These are phyloP conservation scores for Phymatocera aterrima DNA, from an alignment of 2,888 invertebrate genomes.

Conservation along the genomic window DNA sequence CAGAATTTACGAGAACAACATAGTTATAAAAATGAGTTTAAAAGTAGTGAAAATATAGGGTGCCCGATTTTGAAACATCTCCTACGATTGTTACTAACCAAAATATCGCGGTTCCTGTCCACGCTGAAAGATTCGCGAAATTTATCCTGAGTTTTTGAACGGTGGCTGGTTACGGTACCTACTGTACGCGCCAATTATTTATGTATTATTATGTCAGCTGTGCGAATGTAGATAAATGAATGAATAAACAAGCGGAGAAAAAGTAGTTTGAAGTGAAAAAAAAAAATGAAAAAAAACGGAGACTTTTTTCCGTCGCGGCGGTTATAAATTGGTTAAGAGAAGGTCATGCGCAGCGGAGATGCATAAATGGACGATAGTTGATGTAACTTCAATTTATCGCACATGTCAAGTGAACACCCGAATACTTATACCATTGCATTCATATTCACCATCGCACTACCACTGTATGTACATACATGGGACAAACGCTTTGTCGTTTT, in stretches of 20 bases:
- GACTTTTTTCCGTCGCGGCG: neutral
- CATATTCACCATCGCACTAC: neutral
- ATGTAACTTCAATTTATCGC: no score
- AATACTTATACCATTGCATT: neutral
- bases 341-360: neutral
- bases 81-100: no score
- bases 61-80: no score
- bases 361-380: neutral
- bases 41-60: no score
- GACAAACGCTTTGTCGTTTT: conserved; percentile 18
- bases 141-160: no score
- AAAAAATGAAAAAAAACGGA: no score
- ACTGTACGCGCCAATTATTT: conserved; percentile 12
- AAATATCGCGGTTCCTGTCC: no score
- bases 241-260: neutral
- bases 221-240: neutral
- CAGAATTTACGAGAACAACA: no score
- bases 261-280: conserved; percentile 3
- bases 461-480: neutral
- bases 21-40: no score
- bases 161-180: no score
- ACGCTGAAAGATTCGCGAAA: no score
- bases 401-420: no score
- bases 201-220: conserved; percentile 13
- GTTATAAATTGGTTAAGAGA: neutral